Evolutionary conservation across 2,113 vertebrate genomes (phyloP).

Genomic region (Oxyura jamaicensis): DNA sequence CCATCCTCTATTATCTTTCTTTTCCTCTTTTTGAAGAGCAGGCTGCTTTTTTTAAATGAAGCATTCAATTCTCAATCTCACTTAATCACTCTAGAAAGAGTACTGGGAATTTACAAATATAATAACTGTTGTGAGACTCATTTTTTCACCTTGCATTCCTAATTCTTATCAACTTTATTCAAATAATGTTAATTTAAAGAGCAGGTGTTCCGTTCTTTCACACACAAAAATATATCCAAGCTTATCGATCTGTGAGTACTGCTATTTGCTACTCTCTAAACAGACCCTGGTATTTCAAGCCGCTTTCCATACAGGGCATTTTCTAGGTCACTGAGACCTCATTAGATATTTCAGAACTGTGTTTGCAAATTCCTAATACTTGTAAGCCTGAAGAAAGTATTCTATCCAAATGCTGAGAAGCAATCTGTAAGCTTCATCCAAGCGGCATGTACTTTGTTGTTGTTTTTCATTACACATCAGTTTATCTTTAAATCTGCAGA

Average conservation of each 20-base stretch:
- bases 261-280: neutral
- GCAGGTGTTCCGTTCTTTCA: neutral
- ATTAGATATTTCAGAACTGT: conserved; percentile 63
- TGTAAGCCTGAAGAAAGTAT: conserved; percentile 59
- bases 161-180: neutral
- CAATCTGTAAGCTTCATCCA: conserved; percentile 42
- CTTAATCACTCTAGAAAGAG: neutral
- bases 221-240: neutral
- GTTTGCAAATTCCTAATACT: conserved; percentile 48
- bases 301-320: conserved; percentile 9
- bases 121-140: neutral
- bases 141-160: neutral
- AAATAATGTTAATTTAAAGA: neutral
- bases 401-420: conserved; percentile 34
- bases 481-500: conserved; percentile 41
- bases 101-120: neutral
- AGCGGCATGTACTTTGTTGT: conserved; percentile 12
- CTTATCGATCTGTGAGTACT: neutral
- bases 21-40: conserved; percentile 15
- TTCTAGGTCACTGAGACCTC: conserved; percentile 68
- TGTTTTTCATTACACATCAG: conserved; percentile 21
- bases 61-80: conserved; percentile 2
- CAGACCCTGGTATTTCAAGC: neutral
- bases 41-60: neutral
- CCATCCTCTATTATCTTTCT: neutral